Percentiles rank a stretch among this genome's conserved stretches.
These are phyloP conservation scores for Drosophila fungiperda DNA, from an alignment of 2,888 invertebrate genomes.

Conservation along the genomic window DNA sequence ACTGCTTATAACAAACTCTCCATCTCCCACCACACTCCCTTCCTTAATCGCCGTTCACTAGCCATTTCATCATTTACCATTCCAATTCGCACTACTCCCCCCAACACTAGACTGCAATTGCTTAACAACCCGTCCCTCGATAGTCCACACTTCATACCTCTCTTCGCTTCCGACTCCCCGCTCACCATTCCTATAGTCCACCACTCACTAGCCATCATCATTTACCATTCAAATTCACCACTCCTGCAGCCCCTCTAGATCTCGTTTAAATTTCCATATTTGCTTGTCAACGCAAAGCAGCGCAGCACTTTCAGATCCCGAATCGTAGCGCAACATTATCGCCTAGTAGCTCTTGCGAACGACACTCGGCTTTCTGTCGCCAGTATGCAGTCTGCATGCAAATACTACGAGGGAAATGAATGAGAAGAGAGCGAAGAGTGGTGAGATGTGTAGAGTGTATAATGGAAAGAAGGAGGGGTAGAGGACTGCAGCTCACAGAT, in stretches of 20 bases:
- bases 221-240: constrained; percentile 22
- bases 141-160: background rate
- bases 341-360: constrained; percentile 35
- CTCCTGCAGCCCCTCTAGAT: constrained; percentile 19
- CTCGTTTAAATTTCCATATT: constrained; percentile 68
- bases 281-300: constrained; percentile 66
- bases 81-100: constrained; percentile 18
- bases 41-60: constrained; percentile 1
- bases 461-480: background rate
- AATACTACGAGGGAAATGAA: constrained; percentile 44
- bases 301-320: constrained; percentile 58
- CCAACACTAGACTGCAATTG: background rate
- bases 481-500: constrained; percentile 59
- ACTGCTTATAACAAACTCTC: constrained; percentile 16
- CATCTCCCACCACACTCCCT: background rate
- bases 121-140: background rate
- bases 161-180: background rate
- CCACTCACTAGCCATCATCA: constrained; percentile 26
- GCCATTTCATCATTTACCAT: constrained; percentile 26
- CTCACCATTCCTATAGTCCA: background rate
- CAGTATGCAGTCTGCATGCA: constrained; percentile 80
- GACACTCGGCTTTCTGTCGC: background rate
- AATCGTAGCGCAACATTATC: constrained; percentile 58
- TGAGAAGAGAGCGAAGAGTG: background rate
- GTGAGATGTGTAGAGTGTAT: background rate